These are phyloP conservation scores for Apamea monoglypha DNA, from an alignment of 2,888 invertebrate species.

Conservation along the genomic window DNA sequence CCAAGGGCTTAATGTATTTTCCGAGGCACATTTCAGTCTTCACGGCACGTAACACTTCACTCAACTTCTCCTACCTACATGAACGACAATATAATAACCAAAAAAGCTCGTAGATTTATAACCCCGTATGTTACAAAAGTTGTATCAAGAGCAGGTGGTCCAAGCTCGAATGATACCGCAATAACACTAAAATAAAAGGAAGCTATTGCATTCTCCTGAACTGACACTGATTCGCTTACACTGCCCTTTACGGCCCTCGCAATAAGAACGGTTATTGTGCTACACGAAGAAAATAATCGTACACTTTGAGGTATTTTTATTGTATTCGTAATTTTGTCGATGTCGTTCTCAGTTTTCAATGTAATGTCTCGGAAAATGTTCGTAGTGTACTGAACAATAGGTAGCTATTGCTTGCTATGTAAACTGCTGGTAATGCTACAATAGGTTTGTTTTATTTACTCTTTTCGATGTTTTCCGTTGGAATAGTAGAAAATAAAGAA, in stretches of 20 bases:
- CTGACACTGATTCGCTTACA: conserved; percentile 71
- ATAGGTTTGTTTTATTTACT: conserved; percentile 4
- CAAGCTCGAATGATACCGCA: conserved; percentile 77
- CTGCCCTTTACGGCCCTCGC: conserved; percentile 53
- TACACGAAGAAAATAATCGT: conserved; percentile 37
- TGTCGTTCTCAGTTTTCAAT: conserved; percentile 51
- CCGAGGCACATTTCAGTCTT: too few relatives aligned
- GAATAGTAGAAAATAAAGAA: not conserved
- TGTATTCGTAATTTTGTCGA: conserved; percentile 52
- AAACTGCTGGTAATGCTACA: not conserved
- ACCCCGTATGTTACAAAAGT: conserved; percentile 51
- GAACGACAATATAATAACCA: not conserved
- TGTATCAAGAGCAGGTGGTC: conserved; percentile 79
- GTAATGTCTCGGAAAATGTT: conserved; percentile 27
- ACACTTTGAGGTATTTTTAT: conserved; percentile 51
- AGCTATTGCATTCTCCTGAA: conserved; percentile 74
- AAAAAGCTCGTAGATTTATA: conserved; percentile 18
- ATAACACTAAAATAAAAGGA: conserved; percentile 84
- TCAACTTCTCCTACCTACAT: too few relatives aligned
- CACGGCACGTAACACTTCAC: too few relatives aligned
- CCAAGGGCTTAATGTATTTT: too few relatives aligned
- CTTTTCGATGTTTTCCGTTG: not conserved
- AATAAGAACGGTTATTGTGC: conserved; percentile 52
- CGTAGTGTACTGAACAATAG: conserved; percentile 2
- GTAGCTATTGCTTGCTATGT: not conserved